Evolutionary conservation across 1,140 invertebrate species (phyloP).

Genomic region (Nephila pilipes): DNA sequence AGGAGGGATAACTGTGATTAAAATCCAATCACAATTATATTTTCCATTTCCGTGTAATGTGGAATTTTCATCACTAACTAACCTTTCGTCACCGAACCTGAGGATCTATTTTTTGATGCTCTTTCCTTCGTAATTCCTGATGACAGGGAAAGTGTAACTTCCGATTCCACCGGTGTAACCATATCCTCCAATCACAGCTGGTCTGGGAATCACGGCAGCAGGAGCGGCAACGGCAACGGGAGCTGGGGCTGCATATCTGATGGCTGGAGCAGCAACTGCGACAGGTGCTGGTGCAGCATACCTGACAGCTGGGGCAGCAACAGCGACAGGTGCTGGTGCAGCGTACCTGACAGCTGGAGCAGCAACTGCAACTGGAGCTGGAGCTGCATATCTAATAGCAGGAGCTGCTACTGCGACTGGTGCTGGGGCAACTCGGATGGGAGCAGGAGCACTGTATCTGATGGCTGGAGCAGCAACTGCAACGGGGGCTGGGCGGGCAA

Average conservation of each 20-base stretch:
- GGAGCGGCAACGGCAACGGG: neutral
- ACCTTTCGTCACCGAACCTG: neutral
- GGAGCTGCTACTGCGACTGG: neutral
- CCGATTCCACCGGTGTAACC: neutral
- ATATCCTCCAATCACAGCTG: neutral
- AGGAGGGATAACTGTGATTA: too few relatives aligned
- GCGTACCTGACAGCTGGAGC: neutral
- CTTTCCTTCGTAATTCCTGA: slow-evolving; percentile 40
- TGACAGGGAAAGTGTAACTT: neutral
- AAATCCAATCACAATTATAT: too few relatives aligned
- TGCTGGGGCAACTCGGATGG: neutral
- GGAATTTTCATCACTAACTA: too few relatives aligned
- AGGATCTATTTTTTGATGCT: slow-evolving; percentile 27
- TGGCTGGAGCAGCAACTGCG: neutral
- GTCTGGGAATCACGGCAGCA: neutral
- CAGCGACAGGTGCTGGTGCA: neutral
- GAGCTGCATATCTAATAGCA: neutral
- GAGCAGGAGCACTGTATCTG: neutral
- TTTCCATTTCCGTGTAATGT: too few relatives aligned
- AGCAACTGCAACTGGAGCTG: neutral
- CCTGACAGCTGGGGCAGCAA: neutral
- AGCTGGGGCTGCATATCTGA: neutral
- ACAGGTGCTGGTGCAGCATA: neutral
- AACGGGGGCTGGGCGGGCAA: neutral
- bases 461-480: neutral